phyloP scores from a whole-genome alignment of 2,797 vertebrate species.

The Xenops minutus region DNA sequence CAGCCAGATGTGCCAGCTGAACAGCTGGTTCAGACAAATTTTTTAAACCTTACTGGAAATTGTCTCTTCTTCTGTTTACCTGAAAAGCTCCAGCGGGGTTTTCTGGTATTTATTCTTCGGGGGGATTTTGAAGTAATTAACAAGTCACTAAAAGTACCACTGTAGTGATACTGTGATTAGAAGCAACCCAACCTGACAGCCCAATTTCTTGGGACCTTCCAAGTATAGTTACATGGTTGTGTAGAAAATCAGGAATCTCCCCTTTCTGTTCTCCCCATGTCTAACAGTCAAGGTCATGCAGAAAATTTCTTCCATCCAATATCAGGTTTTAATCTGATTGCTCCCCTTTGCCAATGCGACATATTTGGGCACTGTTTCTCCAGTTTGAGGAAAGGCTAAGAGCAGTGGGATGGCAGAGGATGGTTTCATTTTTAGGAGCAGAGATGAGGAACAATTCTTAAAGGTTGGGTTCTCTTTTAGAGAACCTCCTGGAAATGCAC shows the following conservation, averaged over 20 bases:
- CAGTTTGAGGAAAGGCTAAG: not conserved
- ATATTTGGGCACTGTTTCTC: not conserved
- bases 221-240: not conserved
- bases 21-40: not conserved
- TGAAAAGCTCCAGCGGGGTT: not conserved
- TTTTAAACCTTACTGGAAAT: not conserved
- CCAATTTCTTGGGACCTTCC: slow-evolving; percentile 14
- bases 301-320: not conserved
- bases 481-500: not conserved
- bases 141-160: not conserved
- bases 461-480: not conserved
- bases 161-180: not conserved
- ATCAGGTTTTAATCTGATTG: not conserved
- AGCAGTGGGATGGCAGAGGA: not conserved
- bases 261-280: not conserved
- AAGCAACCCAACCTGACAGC: not conserved
- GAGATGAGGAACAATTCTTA: not conserved
- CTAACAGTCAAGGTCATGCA: not conserved
- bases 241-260: slow-evolving; percentile 41
- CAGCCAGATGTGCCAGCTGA: not conserved
- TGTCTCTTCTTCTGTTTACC: not conserved
- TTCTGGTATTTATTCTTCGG: not conserved
- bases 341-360: not conserved
- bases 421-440: not conserved
- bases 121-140: not conserved